A percentile compares a stretch with the other conserved stretches of the same genome.
phyloP scores from a whole-genome alignment of 2,113 vertebrate species.

The Mustelus asterias region DNA sequence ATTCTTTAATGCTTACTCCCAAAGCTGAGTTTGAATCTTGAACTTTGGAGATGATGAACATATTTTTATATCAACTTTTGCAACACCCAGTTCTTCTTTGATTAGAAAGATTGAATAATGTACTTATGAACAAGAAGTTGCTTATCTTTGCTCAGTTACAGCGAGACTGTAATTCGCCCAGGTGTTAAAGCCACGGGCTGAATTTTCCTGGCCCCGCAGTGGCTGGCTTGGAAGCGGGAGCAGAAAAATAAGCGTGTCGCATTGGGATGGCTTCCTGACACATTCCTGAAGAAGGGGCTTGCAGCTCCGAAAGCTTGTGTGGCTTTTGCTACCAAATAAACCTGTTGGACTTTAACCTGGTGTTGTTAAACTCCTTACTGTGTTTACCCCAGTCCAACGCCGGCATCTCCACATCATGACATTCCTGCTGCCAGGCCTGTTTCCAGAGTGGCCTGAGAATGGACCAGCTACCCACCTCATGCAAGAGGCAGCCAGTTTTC shows the following conservation, averaged over 20 bases:
- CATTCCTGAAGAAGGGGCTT: too few species aligned
- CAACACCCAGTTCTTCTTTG: conserved; percentile 13
- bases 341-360: too few species aligned
- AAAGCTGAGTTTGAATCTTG: conserved; percentile 3
- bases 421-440: neutral
- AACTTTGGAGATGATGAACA: conserved; percentile 9
- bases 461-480: neutral
- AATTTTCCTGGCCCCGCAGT: neutral
- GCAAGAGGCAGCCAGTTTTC: neutral
- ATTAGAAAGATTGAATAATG: neutral
- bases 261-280: neutral
- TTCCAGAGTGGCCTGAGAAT: neutral
- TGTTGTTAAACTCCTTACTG: too few species aligned
- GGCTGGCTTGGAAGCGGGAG: neutral
- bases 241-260: neutral
- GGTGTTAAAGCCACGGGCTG: neutral
- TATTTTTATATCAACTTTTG: neutral
- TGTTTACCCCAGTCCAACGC: too few species aligned
- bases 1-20: conserved; percentile 35
- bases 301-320: too few species aligned
- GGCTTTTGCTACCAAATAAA: too few species aligned
- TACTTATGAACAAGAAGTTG: neutral
- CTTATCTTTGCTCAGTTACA: neutral
- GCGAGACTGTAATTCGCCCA: neutral
- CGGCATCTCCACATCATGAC: too few species aligned